These are phyloP conservation scores for Pampusana beccarii DNA, from an alignment of 2,113 vertebrate species.

Conservation along the genomic window DNA sequence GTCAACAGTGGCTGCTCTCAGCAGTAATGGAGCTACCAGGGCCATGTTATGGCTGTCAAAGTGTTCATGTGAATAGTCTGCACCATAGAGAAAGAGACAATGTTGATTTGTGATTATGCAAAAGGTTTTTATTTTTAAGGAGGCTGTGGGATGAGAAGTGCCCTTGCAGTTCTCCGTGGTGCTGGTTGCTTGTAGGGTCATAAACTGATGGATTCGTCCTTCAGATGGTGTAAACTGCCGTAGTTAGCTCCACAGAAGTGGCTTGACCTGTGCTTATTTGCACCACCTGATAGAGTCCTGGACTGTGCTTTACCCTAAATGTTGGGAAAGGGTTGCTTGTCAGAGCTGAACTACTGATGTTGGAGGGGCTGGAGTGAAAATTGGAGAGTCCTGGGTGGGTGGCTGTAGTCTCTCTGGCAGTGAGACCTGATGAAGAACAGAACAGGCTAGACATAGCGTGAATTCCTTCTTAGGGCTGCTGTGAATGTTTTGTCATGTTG, in stretches of 20 bases:
- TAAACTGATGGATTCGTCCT: background rate
- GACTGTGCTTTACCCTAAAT: rapidly evolving
- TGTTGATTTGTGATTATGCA: background rate
- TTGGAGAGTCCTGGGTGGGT: background rate
- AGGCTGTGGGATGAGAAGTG: background rate
- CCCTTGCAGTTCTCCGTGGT: background rate
- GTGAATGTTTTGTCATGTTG: background rate
- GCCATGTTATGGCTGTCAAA: too few species aligned
- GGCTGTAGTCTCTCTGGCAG: background rate
- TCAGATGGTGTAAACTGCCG: background rate
- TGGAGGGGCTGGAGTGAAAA: background rate
- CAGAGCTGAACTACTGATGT: background rate
- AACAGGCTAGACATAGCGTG: background rate
- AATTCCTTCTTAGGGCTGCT: background rate
- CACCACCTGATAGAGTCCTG: too few species aligned
- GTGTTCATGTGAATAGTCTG: background rate
- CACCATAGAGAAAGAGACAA: background rate
- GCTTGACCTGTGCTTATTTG: background rate
- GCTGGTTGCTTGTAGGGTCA: background rate
- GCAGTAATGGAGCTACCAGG: too few species aligned
- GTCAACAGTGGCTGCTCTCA: too few species aligned
- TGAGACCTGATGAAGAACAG: background rate
- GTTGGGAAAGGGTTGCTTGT: background rate
- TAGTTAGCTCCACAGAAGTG: too few species aligned
- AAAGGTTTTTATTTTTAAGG: background rate